Evolutionary conservation across 37 sponge, comb jelly and placozoan genomes (phyloP), one percentile per base, ranked within the genome.

Genomic region (Crambe crambe): DNA sequence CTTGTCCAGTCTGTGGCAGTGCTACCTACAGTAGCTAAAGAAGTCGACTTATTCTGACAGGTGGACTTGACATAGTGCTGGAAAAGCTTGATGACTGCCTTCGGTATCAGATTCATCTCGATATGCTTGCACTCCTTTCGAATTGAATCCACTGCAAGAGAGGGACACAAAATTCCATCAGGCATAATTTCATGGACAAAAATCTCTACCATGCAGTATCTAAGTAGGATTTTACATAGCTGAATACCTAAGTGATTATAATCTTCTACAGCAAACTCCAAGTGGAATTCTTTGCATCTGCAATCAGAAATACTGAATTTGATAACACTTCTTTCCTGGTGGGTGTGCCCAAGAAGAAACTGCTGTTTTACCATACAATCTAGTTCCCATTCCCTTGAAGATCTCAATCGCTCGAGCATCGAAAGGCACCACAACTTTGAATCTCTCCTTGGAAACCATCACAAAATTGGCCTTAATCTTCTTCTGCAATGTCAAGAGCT

Each of bases 231-330:
- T n/a, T n/a, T n/a, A n/a, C n/a, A n/a, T n/a, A n/a, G n/a, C n/a
- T n/a, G n/a, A 25, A 40, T 54, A 89, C 90, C 86, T 21, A 89
- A 56, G 5, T 47, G 67, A 18, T 68, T n/a, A 37, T 85, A 80
- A 74, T 76, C 85, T 72, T 80, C 71, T 21, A 84, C 42, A 31
- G 72, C 85, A 84, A 92, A 61, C 72, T 83, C 92, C 92, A 92
- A 34, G 70, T 74, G 20, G 47, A 26, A 20, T 80, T 61, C 40
- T 83, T 92, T 34, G 88, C 84, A 87, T 92, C 92, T 92, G 56
- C 60, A 67, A 71, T 1, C 30, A 21, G 44, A 77, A 79, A 41
- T 22, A 70, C 37, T 1, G 3, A 23, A 12, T 47, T 47, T 12
- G 12, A 47, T 47, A 6, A 47, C 12, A 47, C 6, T 15, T 15